Percentiles rank a stretch among this genome's conserved stretches.
phyloP scores from a whole-genome alignment of 2,797 vertebrate species.

The Melanotaenia boesemani region DNA sequence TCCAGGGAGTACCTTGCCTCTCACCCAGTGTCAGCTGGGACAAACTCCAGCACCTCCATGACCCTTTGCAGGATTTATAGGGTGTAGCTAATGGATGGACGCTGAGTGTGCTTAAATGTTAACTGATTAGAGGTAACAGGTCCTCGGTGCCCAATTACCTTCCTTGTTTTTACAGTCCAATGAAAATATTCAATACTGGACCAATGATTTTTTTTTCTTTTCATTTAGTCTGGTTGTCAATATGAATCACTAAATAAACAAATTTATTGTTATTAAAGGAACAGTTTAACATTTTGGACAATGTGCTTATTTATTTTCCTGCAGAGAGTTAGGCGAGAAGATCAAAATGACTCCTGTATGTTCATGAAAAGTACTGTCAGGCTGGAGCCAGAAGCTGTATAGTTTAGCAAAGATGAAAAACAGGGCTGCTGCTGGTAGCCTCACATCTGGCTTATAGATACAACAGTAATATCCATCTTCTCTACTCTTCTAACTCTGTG shows the following conservation, averaged over 20 bases:
- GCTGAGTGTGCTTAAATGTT: neutral
- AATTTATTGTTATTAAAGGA: neutral
- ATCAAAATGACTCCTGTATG: slow-evolving; percentile 2
- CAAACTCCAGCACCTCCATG: slow-evolving; percentile 1
- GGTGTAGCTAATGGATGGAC: slow-evolving; percentile 8
- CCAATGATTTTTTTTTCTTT: neutral
- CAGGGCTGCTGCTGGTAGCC: slow-evolving; percentile 7
- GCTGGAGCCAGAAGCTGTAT: slow-evolving; percentile 3
- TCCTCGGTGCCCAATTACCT: neutral
- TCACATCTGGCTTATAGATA: slow-evolving; percentile 5
- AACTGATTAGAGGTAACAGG: neutral
- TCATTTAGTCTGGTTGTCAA: slow-evolving; percentile 1
- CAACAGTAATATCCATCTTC: neutral
- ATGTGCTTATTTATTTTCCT: slow-evolving; percentile 10
- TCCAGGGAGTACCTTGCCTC: slow-evolving; percentile 2
- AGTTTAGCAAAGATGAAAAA: slow-evolving; percentile 5
- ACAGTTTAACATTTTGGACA: neutral
- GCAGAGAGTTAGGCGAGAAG: slow-evolving; percentile 3
- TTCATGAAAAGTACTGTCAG: slow-evolving; percentile 1
- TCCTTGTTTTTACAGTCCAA: slow-evolving; percentile 11
- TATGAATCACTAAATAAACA: slow-evolving; percentile 11
- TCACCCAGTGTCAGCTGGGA: slow-evolving; percentile 13
- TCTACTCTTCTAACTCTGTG: slow-evolving; percentile 1
- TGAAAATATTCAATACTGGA: slow-evolving; percentile 10
- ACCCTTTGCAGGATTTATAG: slow-evolving; percentile 12